Base-by-base conservation (phyloP, 2,888 invertebrate species). In the Agapetus fuscipes region DNA sequence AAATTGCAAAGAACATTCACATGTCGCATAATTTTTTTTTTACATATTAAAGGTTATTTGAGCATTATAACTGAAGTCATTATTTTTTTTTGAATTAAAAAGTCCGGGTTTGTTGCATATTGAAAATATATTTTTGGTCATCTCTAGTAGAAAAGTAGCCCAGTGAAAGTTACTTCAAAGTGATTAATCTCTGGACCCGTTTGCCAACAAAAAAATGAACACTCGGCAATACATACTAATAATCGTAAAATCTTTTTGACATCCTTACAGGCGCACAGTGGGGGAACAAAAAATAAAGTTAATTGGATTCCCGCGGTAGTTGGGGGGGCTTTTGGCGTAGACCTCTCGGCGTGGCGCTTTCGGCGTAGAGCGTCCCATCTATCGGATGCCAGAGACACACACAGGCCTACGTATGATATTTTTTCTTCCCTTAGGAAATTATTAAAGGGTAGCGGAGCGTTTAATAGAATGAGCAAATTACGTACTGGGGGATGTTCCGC, bases 401-500 rank as follows among this genome's bases (percentile, higher is more conserved):
- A 26, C 29, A 37, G 36, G 32, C 36, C 34, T 41, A 42, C n/a
- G n/a, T 39, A 42, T 39, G 39, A 39, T 39, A 37, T 39, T 45
- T 45, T 42, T 45, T 34, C 45, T 37, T 37, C 42, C 29, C n/a
- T n/a, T 42, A 26, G 34, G 36, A 34, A 41, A 45, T 45, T 41
- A 42, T 45, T 27, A 39, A n/a, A 33, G 45, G 34, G 45, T 42
- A 42, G 42, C 45, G 39, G 37, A 40, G 26, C 42, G 39, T 45
- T 45, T 45, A 42, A 45, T 45, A 39, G 42, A 42, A 45, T 45
- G 45, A 45, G 40, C 39, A 42, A 45, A 45, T 45, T 45, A 43
- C 34, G 15, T 12, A 37, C 32, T 40, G 34, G 39, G 42, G 37
- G 45, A 41, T 36, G 38, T 31, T 38, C 33, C 38, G 37, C 39